These are phyloP conservation scores for Mystacides longicornis DNA, from an alignment of 2,888 invertebrate species.

Conservation along the genomic window DNA sequence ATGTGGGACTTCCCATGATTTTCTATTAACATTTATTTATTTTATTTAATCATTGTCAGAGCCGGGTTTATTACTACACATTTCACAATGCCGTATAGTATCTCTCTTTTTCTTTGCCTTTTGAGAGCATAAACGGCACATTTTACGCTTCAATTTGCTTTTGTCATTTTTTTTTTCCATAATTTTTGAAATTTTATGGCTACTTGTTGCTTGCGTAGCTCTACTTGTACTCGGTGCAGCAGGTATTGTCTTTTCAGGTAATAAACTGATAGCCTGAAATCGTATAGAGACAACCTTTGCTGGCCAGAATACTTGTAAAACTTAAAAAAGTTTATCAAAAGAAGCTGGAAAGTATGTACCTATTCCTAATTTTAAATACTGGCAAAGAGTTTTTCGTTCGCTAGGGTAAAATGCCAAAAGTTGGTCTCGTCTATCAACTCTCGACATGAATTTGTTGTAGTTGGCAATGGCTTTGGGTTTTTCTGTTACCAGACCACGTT, in stretches of 20 bases:
- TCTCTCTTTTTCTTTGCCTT: background rate
- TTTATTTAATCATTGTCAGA: background rate
- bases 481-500: background rate
- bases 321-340: background rate
- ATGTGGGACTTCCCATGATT: too few species aligned
- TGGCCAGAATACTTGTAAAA: background rate
- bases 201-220: background rate
- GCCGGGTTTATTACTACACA: background rate
- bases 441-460: background rate
- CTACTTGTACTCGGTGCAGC: background rate
- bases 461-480: conserved; percentile 1
- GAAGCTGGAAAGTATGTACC: too few species aligned
- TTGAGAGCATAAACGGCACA: background rate
- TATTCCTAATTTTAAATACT: conserved; percentile 7
- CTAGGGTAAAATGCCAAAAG: conserved; percentile 7
- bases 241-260: background rate
- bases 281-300: background rate
- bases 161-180: conserved; percentile 1
- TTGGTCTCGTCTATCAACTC: conserved; percentile 1
- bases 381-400: conserved; percentile 2
- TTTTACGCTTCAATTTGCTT: background rate
- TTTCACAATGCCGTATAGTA: background rate
- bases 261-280: background rate
- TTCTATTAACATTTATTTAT: too few species aligned
- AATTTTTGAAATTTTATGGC: conserved; percentile 7